Evolutionary conservation across 2,888 invertebrate genomes (phyloP).

Genomic region (Archips xylosteana): DNA sequence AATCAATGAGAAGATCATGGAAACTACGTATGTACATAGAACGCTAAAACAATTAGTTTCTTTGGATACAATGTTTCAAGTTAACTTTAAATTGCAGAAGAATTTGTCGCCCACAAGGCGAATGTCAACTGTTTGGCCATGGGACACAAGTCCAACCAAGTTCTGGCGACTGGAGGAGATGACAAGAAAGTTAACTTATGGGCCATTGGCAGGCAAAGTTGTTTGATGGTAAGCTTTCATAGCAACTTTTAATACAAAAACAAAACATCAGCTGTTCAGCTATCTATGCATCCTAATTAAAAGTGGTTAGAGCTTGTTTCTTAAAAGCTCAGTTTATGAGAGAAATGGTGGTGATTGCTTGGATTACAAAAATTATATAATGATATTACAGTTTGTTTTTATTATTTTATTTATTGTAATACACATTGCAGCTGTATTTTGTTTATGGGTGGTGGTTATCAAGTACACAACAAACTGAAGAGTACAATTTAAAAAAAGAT

Average conservation of each 20-base stretch:
- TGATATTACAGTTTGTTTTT: background rate
- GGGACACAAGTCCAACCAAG: slow-evolving; percentile 96
- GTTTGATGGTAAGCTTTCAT: slow-evolving; percentile 92
- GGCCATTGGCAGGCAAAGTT: slow-evolving; percentile 97
- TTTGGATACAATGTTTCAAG: slow-evolving; percentile 2
- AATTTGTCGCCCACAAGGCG: slow-evolving; percentile 94
- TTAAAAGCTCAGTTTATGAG: background rate
- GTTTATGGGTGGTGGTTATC: background rate
- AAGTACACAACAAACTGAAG: background rate
- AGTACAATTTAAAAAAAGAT: background rate
- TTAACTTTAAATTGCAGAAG: slow-evolving; percentile 85
- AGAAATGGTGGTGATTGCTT: background rate
- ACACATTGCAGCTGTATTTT: background rate
- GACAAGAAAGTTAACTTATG: slow-evolving; percentile 99
- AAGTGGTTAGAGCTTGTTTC: background rate
- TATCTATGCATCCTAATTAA: background rate
- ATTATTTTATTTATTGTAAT: no score
- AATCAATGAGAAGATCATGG: slow-evolving; percentile 90
- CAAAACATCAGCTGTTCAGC: background rate
- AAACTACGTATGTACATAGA: slow-evolving; percentile 89
- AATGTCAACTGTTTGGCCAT: slow-evolving; percentile 95
- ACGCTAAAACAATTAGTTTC: background rate
- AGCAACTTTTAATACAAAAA: background rate
- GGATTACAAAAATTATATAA: background rate
- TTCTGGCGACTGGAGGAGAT: slow-evolving; percentile 97